Percentiles rank a stretch among this genome's conserved stretches.
Evolutionary conservation across 2,113 vertebrate genomes (phyloP).

Genomic region (Mellivora capensis): DNA sequence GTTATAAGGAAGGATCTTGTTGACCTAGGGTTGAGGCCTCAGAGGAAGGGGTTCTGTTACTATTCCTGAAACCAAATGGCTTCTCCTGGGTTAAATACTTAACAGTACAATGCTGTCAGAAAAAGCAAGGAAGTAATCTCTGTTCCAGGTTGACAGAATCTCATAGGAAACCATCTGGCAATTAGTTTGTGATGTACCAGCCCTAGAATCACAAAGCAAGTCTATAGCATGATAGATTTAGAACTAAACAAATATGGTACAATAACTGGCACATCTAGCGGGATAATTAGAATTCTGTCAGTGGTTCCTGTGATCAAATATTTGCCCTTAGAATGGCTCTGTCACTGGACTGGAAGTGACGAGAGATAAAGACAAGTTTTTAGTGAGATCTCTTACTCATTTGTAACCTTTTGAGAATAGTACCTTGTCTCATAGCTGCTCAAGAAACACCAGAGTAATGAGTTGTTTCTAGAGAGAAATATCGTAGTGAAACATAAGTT

Average conservation of each 20-base stretch:
- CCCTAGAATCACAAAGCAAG: not conserved
- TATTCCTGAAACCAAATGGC: not conserved
- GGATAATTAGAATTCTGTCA: not conserved
- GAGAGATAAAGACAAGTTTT: not conserved
- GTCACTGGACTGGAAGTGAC: not conserved
- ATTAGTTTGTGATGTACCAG: not conserved
- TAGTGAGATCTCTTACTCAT: not conserved
- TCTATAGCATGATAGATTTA: not conserved
- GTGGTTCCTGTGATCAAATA: not conserved
- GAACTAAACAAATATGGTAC: not conserved
- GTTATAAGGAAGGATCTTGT: not conserved
- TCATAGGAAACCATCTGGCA: not conserved
- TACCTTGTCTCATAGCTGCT: not conserved
- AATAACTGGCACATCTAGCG: not conserved
- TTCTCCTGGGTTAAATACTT: not conserved
- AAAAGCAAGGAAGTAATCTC: not conserved
- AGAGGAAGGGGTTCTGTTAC: not conserved
- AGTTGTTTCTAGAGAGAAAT: constrained; percentile 4
- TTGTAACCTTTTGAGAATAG: not conserved
- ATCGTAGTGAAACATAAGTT: not conserved
- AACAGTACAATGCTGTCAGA: not conserved
- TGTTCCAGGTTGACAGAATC: not conserved
- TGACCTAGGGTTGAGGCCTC: not conserved
- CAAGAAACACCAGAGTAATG: not conserved
- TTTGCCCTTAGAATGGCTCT: not conserved